Evolutionary conservation across 2,797 vertebrate species (phyloP).

Genomic region (Channa striata): DNA sequence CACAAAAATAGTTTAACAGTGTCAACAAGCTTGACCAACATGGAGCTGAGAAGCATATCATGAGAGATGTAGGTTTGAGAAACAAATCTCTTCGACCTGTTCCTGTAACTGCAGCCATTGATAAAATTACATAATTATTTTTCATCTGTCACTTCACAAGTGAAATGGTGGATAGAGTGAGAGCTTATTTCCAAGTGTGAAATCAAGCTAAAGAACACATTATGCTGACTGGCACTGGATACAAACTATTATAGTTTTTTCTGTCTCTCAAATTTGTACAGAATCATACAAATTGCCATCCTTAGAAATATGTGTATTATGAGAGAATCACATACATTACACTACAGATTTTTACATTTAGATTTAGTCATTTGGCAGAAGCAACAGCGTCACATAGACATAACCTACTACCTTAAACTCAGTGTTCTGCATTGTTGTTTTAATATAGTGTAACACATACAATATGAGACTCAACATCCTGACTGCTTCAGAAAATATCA

Average conservation of each 20-base stretch:
- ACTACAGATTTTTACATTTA: slow-evolving; percentile 5
- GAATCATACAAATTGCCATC: slow-evolving; percentile 32
- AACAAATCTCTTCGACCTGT: slow-evolving; percentile 31
- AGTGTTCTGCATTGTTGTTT: neutral
- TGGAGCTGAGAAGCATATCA: slow-evolving; percentile 40
- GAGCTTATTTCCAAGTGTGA: slow-evolving; percentile 64
- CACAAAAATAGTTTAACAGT: slow-evolving; percentile 66
- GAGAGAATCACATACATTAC: slow-evolving; percentile 1
- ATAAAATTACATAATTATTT: slow-evolving; percentile 58
- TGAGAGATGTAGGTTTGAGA: slow-evolving; percentile 30
- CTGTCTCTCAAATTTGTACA: slow-evolving; percentile 33
- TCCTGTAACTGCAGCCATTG: slow-evolving; percentile 37
- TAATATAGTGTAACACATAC: neutral
- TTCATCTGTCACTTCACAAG: slow-evolving; percentile 60
- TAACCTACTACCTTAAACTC: neutral
- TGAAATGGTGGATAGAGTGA: slow-evolving; percentile 52
- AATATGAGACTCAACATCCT: neutral
- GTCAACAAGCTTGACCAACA: slow-evolving; percentile 58
- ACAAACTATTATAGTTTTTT: slow-evolving; percentile 45
- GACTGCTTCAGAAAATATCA: slow-evolving; percentile 5
- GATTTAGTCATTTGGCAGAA: too few species aligned
- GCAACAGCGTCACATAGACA: neutral
- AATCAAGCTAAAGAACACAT: slow-evolving; percentile 56
- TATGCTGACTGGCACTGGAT: slow-evolving; percentile 37
- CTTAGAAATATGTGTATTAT: slow-evolving; percentile 28